Evolutionary conservation across 2,113 vertebrate genomes (phyloP).

Genomic region (Clinocottus analis): DNA sequence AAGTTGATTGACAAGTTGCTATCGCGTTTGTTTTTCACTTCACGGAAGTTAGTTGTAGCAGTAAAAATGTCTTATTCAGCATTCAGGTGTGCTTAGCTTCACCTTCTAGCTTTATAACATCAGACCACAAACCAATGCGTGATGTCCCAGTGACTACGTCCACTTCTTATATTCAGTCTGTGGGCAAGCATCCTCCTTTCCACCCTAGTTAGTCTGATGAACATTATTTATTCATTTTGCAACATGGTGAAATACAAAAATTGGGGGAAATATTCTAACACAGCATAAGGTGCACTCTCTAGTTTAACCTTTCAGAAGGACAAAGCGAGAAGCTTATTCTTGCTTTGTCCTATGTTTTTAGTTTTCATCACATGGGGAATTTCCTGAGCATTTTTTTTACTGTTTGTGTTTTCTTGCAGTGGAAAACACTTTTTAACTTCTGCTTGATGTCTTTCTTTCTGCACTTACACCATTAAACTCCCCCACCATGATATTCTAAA

Average conservation of each 20-base stretch:
- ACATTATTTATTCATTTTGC: not conserved
- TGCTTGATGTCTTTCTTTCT: not conserved
- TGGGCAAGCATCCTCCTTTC: no score
- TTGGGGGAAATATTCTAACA: not conserved
- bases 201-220: not conserved
- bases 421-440: not conserved
- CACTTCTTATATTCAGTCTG: no score
- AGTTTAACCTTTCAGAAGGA: not conserved
- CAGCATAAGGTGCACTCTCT: not conserved
- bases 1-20: not conserved
- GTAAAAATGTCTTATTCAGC: no score
- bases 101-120: no score
- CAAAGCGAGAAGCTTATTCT: not conserved
- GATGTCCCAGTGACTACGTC: no score
- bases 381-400: not conserved
- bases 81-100: no score
- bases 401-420: not conserved
- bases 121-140: no score
- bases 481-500: no score
- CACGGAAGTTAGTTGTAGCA: no score
- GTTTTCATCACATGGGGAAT: not conserved
- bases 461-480: no score
- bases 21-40: not conserved
- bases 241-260: not conserved
- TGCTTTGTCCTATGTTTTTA: not conserved